Conservation (phyloP, 2,888 invertebrate genomes). For the Trachelus stipa region DNA sequence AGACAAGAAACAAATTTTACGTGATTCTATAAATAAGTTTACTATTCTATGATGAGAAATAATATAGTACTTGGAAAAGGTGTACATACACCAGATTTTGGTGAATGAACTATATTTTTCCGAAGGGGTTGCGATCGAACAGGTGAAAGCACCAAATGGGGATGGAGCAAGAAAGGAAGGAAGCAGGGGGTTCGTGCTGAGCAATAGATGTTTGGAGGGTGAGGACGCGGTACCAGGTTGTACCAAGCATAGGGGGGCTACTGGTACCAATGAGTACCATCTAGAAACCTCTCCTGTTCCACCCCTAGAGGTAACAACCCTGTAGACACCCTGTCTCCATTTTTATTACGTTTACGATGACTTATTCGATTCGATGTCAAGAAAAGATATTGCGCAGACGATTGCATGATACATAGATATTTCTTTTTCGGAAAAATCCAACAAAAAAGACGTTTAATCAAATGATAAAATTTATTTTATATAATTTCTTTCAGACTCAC, state of each 20-base stretch:
- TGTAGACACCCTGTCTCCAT: too few relatives aligned
- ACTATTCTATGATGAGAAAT: too few relatives aligned
- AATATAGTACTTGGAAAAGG: too few relatives aligned
- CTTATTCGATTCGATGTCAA: too few relatives aligned
- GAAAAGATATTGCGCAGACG: too few relatives aligned
- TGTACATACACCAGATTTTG: neutral
- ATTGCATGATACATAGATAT: too few relatives aligned
- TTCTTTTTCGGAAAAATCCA: too few relatives aligned
- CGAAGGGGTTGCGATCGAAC: slow-evolving; percentile 38
- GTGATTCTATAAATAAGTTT: neutral
- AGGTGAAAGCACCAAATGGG: slow-evolving; percentile 26
- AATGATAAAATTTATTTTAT: too few relatives aligned
- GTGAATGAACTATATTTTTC: slow-evolving; percentile 25
- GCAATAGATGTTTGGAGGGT: slow-evolving; percentile 30
- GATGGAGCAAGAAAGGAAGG: slow-evolving; percentile 17
- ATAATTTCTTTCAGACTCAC: slow-evolving; percentile 72
- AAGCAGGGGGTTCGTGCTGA: slow-evolving; percentile 17
- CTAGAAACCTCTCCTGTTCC: slow-evolving; percentile 29
- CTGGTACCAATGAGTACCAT: slow-evolving; percentile 60
- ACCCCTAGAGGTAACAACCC: too few relatives aligned
- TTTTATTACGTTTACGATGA: too few relatives aligned
- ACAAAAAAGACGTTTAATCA: too few relatives aligned
- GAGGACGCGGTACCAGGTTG: slow-evolving; percentile 53
- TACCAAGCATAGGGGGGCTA: slow-evolving; percentile 50
- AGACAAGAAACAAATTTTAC: neutral